Conservation (phyloP, 2,113 vertebrate species). For the Corapipo altera region DNA sequence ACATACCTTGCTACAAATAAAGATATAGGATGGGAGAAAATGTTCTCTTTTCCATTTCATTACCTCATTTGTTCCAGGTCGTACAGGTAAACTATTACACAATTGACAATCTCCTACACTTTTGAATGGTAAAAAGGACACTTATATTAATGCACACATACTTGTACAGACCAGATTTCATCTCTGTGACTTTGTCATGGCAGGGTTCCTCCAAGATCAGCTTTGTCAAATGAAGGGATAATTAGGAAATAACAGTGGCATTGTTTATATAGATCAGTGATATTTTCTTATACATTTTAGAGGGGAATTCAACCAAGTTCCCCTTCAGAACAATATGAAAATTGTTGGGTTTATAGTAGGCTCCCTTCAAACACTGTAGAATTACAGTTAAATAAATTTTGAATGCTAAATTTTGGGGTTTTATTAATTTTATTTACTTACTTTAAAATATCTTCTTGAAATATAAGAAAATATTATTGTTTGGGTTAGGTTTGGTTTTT, state of each 20-base stretch:
- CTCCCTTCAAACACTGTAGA: background rate
- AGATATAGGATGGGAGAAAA: background rate
- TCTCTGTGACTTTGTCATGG: background rate
- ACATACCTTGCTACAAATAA: background rate
- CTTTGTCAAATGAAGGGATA: background rate
- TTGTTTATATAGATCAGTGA: background rate
- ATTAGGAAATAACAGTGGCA: background rate
- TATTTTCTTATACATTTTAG: background rate
- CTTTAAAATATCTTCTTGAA: background rate
- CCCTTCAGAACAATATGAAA: background rate
- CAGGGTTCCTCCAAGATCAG: background rate
- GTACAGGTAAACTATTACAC: background rate
- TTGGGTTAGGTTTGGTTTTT: background rate
- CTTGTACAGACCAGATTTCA: background rate
- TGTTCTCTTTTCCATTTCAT: background rate
- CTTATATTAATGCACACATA: background rate
- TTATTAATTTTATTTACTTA: background rate
- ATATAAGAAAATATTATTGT: background rate
- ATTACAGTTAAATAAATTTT: background rate
- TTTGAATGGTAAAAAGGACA: background rate
- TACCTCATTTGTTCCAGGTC: background rate
- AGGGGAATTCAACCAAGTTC: background rate
- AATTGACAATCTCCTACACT: background rate
- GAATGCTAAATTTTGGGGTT: background rate
- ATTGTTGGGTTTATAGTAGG: accelerated